Conservation (phyloP, 2,888 invertebrate genomes). For the Agapostemon virescens region DNA sequence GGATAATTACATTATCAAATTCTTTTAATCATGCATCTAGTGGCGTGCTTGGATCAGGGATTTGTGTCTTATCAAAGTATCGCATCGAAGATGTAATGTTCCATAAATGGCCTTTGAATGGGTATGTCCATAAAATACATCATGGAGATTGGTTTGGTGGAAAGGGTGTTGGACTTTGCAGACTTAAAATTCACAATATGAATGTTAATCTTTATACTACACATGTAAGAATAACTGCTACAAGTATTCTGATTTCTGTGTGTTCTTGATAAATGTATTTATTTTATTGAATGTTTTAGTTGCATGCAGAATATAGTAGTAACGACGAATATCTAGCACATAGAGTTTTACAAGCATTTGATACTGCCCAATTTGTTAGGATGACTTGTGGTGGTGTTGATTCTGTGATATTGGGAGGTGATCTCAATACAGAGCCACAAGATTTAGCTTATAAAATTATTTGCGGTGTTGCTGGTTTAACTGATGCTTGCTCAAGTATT, state of each 20-base stretch:
- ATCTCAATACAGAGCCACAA: slow-evolving; percentile 94
- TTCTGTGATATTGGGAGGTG: slow-evolving; percentile 94
- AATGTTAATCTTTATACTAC: slow-evolving; percentile 93
- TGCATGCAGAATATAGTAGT: slow-evolving; percentile 96
- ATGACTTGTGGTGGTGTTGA: slow-evolving; percentile 90
- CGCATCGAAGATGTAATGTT: slow-evolving; percentile 93
- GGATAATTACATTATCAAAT: slow-evolving; percentile 17
- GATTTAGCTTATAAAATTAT: slow-evolving; percentile 89
- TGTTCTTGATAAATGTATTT: not conserved
- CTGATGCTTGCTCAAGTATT: slow-evolving; percentile 81
- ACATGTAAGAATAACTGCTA: slow-evolving; percentile 86
- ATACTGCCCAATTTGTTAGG: slow-evolving; percentile 96
- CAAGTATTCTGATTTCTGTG: not conserved
- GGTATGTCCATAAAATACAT: slow-evolving; percentile 96
- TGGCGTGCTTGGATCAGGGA: slow-evolving; percentile 95
- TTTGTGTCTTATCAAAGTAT: slow-evolving; percentile 92
- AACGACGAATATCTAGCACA: slow-evolving; percentile 96
- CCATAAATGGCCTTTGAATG: slow-evolving; percentile 97
- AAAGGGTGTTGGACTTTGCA: slow-evolving; percentile 94
- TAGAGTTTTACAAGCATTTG: slow-evolving; percentile 95
- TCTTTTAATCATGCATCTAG: slow-evolving; percentile 81
- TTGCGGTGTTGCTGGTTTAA: slow-evolving; percentile 82
- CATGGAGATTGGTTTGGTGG: slow-evolving; percentile 99
- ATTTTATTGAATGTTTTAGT: slow-evolving; percentile 81
- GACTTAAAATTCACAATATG: slow-evolving; percentile 85